Base-by-base conservation (phyloP, 2,113 vertebrate genomes). In the Dromaius novaehollandiae region DNA sequence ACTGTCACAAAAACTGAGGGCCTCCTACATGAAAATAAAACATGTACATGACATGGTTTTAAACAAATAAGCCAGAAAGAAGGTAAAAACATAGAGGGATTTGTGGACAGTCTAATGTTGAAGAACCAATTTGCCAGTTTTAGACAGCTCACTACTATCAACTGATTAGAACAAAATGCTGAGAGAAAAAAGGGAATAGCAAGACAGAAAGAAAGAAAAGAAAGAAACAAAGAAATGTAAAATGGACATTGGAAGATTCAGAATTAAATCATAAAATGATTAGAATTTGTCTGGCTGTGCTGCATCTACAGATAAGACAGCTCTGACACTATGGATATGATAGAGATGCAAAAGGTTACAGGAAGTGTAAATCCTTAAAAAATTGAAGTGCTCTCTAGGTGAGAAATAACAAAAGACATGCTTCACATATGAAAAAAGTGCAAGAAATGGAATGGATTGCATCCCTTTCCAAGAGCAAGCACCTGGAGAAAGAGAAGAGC, bases 41-140 rank as follows among this genome's bases (percentile, higher is more conserved):
- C 44, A 15, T 44, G 26, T 0, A 0, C 0, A 1, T 71, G 61
- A 56, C 36, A 78, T 0, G 11, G 46, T 30, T 87, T n/a, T 86
- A 75, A 44, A 21, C 3, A 4, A 6, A 61, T 24, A 79, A 87
- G 38, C 36, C 77, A 93, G n/a, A 66, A 32, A 89, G 46, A 89
- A 92, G 32, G 65, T 53, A 56, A 68, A 82, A 92, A 46, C 28
- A 53, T 12, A 56, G 50, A 85, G 32, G 65, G 42, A 56, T 70
- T n/a, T 93, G 24, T 38, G 60, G 60, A 32, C n/a, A 53, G 44
- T 56, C 25, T 65, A 40, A 76, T 24, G 25, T 1, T 89, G 56
- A 66, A 79, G 56, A 85, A 19, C 21, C 7, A 30, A 24, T 89
- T 94, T 82, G 20, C 21, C 25, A 11, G 68, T 76, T 90, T 89